Base-by-base conservation (phyloP, 2,888 invertebrate species). In the Glyphotaelius pellucidus region DNA sequence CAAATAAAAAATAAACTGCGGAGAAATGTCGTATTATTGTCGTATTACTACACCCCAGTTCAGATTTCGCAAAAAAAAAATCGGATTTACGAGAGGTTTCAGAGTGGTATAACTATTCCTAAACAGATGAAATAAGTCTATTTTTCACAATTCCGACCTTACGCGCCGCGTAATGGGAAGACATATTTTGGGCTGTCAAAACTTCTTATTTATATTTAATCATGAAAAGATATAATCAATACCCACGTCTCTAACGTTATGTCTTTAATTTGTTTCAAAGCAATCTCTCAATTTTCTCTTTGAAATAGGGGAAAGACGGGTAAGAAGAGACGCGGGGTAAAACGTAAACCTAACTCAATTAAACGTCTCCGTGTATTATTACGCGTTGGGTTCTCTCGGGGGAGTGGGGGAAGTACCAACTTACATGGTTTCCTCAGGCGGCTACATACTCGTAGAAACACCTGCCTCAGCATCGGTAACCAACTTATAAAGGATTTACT, bases 331-430 rank as follows among this genome's bases (percentile, higher is more conserved):
- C 19, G 47, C n/a, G 83, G 90, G 88, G 52, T 67, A 81, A 90
- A 38, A 80, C 83, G 32, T 80, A 81, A 90, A 47, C 90, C 83
- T 52, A 83, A 83, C 90, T 83, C 83, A 90, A 90, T 90, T 90
- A 90, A 90, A 90, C 83, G 47, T 90, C 47, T 47, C 90, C 83
- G 25, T 83, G 90, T 83, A 83, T 32, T 25, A 67, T 67, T 90
- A 81, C 42, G 32, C 35, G 19, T 38, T 2, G 32, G 83, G 83
- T 32, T 25, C 25, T 35, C 83, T 83, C 83, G 7, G n/a, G 83
- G 35, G 32, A 35, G 15, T 35, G 83, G 19, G 25, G 67, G 35
- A 83, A n/a, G 35, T 83, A 83, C 83, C 83, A 35, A 31, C 81
- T 31, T 81, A 81, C 32, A 83, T 32, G 83, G 35, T 83, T 83